Evolutionary conservation across 2,113 vertebrate species (phyloP).

Genomic region (Lamprotornis superbus): DNA sequence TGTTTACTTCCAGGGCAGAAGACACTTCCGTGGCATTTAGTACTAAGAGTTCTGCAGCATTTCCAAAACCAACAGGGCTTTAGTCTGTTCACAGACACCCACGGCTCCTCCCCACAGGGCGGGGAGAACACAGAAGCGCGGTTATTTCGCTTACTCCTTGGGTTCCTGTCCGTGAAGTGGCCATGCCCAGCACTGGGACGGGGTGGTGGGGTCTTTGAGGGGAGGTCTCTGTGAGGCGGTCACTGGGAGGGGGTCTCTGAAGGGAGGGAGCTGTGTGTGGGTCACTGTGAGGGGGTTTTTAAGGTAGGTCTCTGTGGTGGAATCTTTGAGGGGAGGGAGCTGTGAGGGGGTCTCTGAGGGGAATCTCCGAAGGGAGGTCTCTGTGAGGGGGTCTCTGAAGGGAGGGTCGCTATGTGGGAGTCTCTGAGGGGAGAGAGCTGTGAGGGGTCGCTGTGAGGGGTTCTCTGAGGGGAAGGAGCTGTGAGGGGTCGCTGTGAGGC

Average conservation of each 20-base stretch:
- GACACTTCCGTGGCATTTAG: background rate
- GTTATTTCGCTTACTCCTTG: background rate
- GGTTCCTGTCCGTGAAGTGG: accelerated
- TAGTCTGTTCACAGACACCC: background rate
- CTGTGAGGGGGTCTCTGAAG: background rate
- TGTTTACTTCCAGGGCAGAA: background rate
- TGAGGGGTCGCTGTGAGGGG: no score
- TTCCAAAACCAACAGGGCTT: accelerated
- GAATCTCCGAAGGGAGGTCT: no score
- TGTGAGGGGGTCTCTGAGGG: background rate
- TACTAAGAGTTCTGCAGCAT: background rate
- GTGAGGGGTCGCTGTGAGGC: no score
- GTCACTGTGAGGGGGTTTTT: no score
- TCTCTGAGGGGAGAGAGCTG: background rate
- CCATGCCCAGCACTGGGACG: no score
- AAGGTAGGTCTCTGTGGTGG: no score
- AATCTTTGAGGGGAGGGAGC: no score
- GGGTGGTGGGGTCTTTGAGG: background rate
- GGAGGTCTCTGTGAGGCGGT: background rate
- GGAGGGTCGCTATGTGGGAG: no score
- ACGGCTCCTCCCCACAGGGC: background rate
- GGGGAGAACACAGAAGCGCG: background rate
- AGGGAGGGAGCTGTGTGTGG: background rate
- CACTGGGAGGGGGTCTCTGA: accelerated
- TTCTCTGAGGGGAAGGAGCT: no score